These are phyloP conservation scores for Brachionus rotundiformis DNA, from an alignment of 1,140 invertebrate species.

Conservation along the genomic window DNA sequence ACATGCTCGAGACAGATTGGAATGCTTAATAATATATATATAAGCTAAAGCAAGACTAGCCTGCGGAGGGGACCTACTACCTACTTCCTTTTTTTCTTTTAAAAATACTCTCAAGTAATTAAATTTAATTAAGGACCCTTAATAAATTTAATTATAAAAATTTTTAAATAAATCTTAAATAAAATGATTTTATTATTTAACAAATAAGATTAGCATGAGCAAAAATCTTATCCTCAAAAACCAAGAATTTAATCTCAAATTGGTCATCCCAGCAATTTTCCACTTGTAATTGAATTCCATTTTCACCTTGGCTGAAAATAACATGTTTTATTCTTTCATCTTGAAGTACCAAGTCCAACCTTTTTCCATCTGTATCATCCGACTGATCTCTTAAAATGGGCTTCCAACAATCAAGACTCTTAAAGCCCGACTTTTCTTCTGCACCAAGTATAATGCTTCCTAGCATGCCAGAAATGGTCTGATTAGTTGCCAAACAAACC, in stretches of 20 bases:
- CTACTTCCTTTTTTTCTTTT: too few relatives aligned
- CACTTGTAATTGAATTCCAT: background rate
- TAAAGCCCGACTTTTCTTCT: background rate
- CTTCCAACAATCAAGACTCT: background rate
- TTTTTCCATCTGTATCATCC: background rate
- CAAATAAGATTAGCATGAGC: background rate
- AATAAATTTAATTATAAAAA: too few relatives aligned
- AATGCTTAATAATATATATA: too few relatives aligned
- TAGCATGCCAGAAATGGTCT: background rate
- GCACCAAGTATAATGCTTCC: background rate
- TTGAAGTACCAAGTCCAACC: background rate
- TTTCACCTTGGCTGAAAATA: background rate
- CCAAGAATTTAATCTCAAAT: conserved; percentile 3
- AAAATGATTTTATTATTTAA: background rate
- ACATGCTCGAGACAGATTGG: too few relatives aligned
- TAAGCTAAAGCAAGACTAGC: too few relatives aligned
- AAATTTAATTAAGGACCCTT: too few relatives aligned
- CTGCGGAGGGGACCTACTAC: too few relatives aligned
- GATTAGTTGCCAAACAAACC: background rate
- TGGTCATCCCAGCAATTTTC: conserved; percentile 17
- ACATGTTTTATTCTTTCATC: conserved; percentile 25
- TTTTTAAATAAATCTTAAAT: too few relatives aligned
- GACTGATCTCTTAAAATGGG: background rate
- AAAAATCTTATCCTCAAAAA: background rate
- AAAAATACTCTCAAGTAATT: too few relatives aligned